Conservation (phyloP, 2,797 vertebrate species). For the Lemur catta region DNA sequence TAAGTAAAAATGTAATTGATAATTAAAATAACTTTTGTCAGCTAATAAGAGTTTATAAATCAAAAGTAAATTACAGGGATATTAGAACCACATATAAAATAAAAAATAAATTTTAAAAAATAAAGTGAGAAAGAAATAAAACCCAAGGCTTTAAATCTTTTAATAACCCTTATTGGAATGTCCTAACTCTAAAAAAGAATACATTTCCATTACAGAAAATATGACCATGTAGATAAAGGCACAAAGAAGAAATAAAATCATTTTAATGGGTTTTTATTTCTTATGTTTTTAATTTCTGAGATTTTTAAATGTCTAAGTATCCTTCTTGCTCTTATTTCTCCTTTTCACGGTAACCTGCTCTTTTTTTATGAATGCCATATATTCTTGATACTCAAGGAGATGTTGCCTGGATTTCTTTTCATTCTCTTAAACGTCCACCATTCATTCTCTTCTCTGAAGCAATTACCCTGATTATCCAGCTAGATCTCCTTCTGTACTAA, state of each 20-base stretch:
- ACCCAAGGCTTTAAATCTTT: neutral
- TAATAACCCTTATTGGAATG: neutral
- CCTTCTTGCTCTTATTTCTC: neutral
- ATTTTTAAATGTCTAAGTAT: neutral
- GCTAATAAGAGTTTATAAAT: constrained; percentile 26
- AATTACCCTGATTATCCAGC: neutral
- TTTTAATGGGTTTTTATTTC: neutral
- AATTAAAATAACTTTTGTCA: constrained; percentile 47
- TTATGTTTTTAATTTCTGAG: neutral
- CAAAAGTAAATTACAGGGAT: constrained; percentile 34
- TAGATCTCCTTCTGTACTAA: neutral
- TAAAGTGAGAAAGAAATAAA: constrained; percentile 25
- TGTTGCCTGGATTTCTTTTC: neutral
- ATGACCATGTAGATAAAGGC: neutral
- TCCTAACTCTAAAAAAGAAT: neutral
- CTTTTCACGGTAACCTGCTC: neutral
- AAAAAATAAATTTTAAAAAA: constrained; percentile 24
- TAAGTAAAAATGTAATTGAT: constrained; percentile 39
- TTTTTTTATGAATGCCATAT: neutral
- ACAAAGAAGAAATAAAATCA: constrained; percentile 7
- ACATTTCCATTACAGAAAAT: constrained; percentile 28
- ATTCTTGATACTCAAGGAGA: neutral
- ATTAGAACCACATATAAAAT: constrained; percentile 26
- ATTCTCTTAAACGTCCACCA: neutral
- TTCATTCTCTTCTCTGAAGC: neutral